phyloP scores from a whole-genome alignment of 1,140 invertebrate genomes.

The Solenopsis invicta region DNA sequence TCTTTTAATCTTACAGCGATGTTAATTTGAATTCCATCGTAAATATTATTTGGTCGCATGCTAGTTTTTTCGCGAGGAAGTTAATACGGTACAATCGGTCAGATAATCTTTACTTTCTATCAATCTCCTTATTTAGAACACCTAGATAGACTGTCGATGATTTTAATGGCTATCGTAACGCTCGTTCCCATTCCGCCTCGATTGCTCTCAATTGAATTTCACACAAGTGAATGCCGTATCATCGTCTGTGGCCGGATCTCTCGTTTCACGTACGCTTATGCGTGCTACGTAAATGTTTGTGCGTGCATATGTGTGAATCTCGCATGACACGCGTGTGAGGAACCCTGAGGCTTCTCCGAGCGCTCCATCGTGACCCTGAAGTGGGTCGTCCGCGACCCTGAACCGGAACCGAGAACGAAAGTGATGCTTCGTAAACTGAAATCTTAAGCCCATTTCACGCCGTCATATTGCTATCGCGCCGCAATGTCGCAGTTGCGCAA shows the following conservation, averaged over 20 bases:
- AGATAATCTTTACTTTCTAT: slow-evolving; percentile 43
- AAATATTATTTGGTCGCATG: background rate
- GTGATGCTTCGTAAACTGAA: slow-evolving; percentile 64
- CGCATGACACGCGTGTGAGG: background rate
- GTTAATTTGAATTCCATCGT: slow-evolving; percentile 22
- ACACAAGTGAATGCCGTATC: slow-evolving; percentile 50
- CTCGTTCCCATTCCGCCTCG: slow-evolving; percentile 54
- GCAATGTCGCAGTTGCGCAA: slow-evolving; percentile 63
- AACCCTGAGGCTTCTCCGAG: background rate
- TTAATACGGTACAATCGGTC: background rate
- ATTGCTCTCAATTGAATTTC: slow-evolving; percentile 68
- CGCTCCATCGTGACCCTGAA: slow-evolving; percentile 66
- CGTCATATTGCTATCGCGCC: slow-evolving; percentile 11
- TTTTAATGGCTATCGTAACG: background rate
- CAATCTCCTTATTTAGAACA: slow-evolving; percentile 5
- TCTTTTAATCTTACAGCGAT: slow-evolving; percentile 1
- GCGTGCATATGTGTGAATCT: background rate
- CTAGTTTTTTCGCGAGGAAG: background rate
- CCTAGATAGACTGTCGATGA: background rate
- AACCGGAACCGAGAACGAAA: slow-evolving; percentile 76
- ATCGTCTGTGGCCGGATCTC: slow-evolving; percentile 29
- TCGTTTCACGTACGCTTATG: background rate
- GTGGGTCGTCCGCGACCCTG: slow-evolving; percentile 68
- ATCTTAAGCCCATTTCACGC: slow-evolving; percentile 58
- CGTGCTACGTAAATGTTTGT: background rate